Base-by-base conservation (phyloP, 1,140 invertebrate genomes). In the Oreohelix idahoensis region DNA sequence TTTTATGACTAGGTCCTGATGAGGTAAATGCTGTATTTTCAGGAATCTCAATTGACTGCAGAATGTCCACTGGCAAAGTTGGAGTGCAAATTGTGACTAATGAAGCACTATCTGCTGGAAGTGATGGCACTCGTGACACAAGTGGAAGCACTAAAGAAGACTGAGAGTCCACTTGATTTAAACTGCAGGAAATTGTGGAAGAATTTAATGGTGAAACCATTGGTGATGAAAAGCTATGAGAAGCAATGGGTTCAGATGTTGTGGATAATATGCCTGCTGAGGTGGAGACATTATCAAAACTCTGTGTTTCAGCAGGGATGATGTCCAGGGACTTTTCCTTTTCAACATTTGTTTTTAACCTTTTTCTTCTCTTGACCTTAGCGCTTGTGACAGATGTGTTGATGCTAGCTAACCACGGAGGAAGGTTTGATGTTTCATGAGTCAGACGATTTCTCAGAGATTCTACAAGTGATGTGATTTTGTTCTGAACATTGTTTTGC, bases 391-490 rank as follows among this genome's bases (percentile, higher is more conserved):
- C 5, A 69, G 58, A 32, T 15, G 49, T 53, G 71, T 23, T 39
- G 8, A 15, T 13, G 45, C n/a, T 58, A 26, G 53, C 51, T 39
- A 70, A 32, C 63, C 36, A 80, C 1, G 66, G 1, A 10, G 79
- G 79, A 45, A 80, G 69, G 5, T 4, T 51, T 36, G 80, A 36
- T 51, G 70, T 74, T 11, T 82, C 49, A 26, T 82, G 70, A 36
- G 51, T 75, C 35, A 82, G 49, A 23, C 80, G 69, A 36, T 82
- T 70, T 35, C 35, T 82, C 20, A 82, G 51, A 51, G 80, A 82
- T 29, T 82, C 70, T 2, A 82, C 80, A 32, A 82, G 39, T 36
- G 58, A 70, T 2, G 70, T 74, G 23, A 82, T 82, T 63, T 82
- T 82, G 20, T 26, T 79, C 15, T 79, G 51, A 63, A 66, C 13